Evolutionary conservation across 2,888 invertebrate species (phyloP).

Genomic region (Eristalis pertinax): DNA sequence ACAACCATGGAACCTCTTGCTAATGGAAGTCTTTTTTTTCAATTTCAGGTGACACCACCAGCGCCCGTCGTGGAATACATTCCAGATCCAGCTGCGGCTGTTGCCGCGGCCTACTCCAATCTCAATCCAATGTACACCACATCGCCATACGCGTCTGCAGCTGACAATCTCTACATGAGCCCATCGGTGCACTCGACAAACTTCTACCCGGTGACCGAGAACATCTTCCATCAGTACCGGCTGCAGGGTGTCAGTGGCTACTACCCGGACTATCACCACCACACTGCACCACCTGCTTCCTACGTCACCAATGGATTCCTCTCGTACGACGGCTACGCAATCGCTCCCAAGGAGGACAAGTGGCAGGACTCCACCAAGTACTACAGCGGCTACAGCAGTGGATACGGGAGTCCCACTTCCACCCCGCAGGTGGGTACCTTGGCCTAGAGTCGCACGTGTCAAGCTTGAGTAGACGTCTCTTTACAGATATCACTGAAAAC

Average conservation of each 20-base stretch:
- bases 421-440: slow-evolving; percentile 78
- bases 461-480: slow-evolving; percentile 55
- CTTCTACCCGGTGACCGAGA: slow-evolving; percentile 91
- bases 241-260: slow-evolving; percentile 89
- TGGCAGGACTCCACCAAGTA: slow-evolving; percentile 82
- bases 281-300: slow-evolving; percentile 83
- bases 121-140: slow-evolving; percentile 89
- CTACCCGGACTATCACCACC: slow-evolving; percentile 88
- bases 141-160: slow-evolving; percentile 88
- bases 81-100: slow-evolving; percentile 83
- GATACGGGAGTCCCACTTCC: slow-evolving; percentile 81
- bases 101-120: slow-evolving; percentile 91
- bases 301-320: slow-evolving; percentile 92
- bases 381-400: slow-evolving; percentile 83
- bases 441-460: slow-evolving; percentile 26
- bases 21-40: neutral
- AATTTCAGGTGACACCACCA: slow-evolving; percentile 76
- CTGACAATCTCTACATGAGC: slow-evolving; percentile 81
- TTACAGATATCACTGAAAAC: slow-evolving; percentile 77
- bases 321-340: slow-evolving; percentile 83
- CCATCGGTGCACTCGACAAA: slow-evolving; percentile 85
- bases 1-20: rapidly evolving
- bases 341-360: slow-evolving; percentile 82
- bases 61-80: slow-evolving; percentile 82
- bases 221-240: slow-evolving; percentile 94